Conservation (phyloP, 2,888 invertebrate species). For the Drosophila testacea region DNA sequence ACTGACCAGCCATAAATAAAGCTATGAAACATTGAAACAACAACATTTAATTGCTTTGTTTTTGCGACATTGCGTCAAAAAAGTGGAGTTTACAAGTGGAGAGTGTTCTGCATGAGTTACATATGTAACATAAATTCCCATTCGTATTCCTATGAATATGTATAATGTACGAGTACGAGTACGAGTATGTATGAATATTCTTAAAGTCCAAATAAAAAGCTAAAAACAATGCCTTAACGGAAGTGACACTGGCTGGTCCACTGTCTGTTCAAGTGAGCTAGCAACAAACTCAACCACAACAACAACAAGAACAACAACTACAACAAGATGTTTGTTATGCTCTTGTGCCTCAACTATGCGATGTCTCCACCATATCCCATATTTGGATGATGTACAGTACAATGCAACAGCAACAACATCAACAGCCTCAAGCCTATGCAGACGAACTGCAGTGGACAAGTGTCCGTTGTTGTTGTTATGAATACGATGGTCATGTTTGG, state of each 20-base stretch:
- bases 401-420: slow-evolving; percentile 36
- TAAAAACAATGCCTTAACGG: slow-evolving; percentile 72
- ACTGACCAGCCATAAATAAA: slow-evolving; percentile 64
- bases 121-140: slow-evolving; percentile 9
- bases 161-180: neutral
- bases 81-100: slow-evolving; percentile 16
- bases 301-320: slow-evolving; percentile 31
- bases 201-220: slow-evolving; percentile 34
- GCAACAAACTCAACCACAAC: slow-evolving; percentile 22
- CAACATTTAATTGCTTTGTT: slow-evolving; percentile 74
- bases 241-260: slow-evolving; percentile 71
- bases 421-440: slow-evolving; percentile 41
- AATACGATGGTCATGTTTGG: slow-evolving; percentile 54
- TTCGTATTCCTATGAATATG: slow-evolving; percentile 14
- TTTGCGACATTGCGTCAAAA: slow-evolving; percentile 43
- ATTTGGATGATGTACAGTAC: slow-evolving; percentile 52
- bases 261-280: slow-evolving; percentile 66
- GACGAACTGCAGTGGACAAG: slow-evolving; percentile 18
- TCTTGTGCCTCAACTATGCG: slow-evolving; percentile 48
- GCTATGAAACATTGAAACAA: slow-evolving; percentile 45
- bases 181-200: slow-evolving; percentile 13
- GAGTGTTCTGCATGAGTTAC: slow-evolving; percentile 5
- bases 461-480: slow-evolving; percentile 50
- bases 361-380: slow-evolving; percentile 35
- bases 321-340: slow-evolving; percentile 71